phyloP scores from a whole-genome alignment of 2,797 vertebrate genomes.

The Melanotaenia trifasciata region DNA sequence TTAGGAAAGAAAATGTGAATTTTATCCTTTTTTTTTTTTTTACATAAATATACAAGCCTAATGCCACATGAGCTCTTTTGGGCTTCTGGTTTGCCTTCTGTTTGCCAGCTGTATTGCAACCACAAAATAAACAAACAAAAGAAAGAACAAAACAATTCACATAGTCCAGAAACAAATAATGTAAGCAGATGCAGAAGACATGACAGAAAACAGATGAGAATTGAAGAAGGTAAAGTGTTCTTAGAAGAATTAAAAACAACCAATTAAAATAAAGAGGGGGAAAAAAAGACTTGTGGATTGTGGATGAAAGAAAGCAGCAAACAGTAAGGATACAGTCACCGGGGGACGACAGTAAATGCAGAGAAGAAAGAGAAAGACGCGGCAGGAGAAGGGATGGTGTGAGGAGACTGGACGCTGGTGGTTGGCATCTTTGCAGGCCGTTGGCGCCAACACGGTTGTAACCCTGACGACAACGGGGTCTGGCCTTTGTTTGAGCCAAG shows the following conservation, averaged over 20 bases:
- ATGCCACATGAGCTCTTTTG: constrained; percentile 17
- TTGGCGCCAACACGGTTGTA: constrained; percentile 68
- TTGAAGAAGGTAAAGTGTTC: background rate
- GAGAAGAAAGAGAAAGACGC: constrained; percentile 32
- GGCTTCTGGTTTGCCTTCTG: constrained; percentile 50
- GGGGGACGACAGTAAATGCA: constrained; percentile 44
- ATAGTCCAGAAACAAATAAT: background rate
- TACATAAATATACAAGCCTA: background rate
- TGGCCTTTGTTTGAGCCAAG: constrained; percentile 75
- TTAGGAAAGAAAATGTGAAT: constrained; percentile 5
- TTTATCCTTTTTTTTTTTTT: background rate
- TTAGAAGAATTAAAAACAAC: background rate
- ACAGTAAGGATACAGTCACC: background rate
- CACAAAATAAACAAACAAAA: background rate
- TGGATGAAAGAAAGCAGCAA: constrained; percentile 7
- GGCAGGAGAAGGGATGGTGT: constrained; percentile 50
- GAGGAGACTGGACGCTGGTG: constrained; percentile 40
- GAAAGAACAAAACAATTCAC: background rate
- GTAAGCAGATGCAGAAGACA: background rate
- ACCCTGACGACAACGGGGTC: constrained; percentile 68
- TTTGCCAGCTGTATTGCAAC: constrained; percentile 57
- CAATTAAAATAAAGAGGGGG: background rate
- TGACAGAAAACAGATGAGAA: background rate
- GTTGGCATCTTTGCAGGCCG: constrained; percentile 50
- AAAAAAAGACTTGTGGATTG: too few species aligned